phyloP scores from a whole-genome alignment of 2,888 invertebrate species.

The Melinopterus prodromus region DNA sequence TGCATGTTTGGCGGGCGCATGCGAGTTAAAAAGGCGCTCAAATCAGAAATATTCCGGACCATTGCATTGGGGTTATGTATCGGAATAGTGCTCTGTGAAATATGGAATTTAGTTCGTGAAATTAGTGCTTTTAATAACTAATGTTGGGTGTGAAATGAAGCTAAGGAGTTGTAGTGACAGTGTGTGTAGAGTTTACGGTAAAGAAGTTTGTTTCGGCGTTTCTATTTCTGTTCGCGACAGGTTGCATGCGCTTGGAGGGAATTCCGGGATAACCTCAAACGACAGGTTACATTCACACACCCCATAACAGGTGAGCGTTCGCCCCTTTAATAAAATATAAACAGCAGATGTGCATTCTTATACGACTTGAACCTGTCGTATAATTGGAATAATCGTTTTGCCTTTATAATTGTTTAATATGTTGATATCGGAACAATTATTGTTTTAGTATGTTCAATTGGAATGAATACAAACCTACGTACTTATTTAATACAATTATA shows the following conservation, averaged over 20 bases:
- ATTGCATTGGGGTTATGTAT: not conserved
- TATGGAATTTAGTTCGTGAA: not conserved
- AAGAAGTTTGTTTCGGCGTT: not conserved
- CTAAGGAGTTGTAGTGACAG: not conserved
- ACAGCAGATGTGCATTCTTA: not conserved
- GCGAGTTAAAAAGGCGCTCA: not conserved
- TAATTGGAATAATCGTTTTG: too few relatives aligned
- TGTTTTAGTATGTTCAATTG: too few relatives aligned
- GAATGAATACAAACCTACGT: too few relatives aligned
- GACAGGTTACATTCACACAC: not conserved
- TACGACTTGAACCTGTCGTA: not conserved
- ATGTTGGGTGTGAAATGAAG: not conserved
- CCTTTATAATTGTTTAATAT: too few relatives aligned
- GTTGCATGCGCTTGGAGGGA: not conserved
- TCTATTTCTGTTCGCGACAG: not conserved
- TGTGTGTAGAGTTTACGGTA: not conserved
- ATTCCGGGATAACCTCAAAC: constrained; percentile 4
- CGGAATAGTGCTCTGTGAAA: not conserved
- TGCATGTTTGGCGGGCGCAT: not conserved
- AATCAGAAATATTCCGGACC: not conserved
- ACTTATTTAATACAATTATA: too few relatives aligned
- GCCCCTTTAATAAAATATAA: not conserved
- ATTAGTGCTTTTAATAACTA: not conserved
- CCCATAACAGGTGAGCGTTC: not conserved
- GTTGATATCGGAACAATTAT: too few relatives aligned